phyloP scores from a whole-genome alignment of 2,888 invertebrate genomes.

The Latrodectus elegans region DNA sequence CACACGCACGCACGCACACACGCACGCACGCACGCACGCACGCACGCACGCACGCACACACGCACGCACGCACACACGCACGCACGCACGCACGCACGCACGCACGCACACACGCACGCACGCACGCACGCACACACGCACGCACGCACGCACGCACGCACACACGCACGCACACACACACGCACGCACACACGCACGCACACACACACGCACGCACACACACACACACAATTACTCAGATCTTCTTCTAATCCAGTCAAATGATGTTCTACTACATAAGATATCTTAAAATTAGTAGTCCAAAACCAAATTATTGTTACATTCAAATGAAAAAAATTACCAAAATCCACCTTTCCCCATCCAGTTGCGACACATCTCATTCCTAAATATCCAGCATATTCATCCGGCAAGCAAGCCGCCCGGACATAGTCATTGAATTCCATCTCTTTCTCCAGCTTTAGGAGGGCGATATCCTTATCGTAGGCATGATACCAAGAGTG shows the following conservation, averaged over 20 bases:
- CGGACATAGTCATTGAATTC: conserved; percentile 79
- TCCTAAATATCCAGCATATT: conserved; percentile 72
- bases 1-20: no score
- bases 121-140: no score
- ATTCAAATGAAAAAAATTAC: conserved; percentile 54
- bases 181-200: no score
- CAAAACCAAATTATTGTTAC: neutral
- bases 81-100: no score
- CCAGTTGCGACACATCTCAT: conserved; percentile 83
- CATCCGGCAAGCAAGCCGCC: conserved; percentile 74
- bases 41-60: no score
- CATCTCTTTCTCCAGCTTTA: conserved; percentile 87
- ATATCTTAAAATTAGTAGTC: neutral
- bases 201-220: no score
- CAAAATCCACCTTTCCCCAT: conserved; percentile 81
- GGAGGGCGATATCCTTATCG: conserved; percentile 80
- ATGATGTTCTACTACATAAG: neutral
- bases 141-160: no score
- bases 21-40: no score
- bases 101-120: no score
- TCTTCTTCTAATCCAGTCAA: neutral
- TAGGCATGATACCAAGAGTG: conserved; percentile 72
- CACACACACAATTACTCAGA: neutral
- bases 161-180: no score
- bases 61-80: no score